Percentiles rank a stretch among this genome's conserved stretches.
Evolutionary conservation across 2,797 vertebrate genomes (phyloP).

Genomic region (Threskiornis aethiopicus): DNA sequence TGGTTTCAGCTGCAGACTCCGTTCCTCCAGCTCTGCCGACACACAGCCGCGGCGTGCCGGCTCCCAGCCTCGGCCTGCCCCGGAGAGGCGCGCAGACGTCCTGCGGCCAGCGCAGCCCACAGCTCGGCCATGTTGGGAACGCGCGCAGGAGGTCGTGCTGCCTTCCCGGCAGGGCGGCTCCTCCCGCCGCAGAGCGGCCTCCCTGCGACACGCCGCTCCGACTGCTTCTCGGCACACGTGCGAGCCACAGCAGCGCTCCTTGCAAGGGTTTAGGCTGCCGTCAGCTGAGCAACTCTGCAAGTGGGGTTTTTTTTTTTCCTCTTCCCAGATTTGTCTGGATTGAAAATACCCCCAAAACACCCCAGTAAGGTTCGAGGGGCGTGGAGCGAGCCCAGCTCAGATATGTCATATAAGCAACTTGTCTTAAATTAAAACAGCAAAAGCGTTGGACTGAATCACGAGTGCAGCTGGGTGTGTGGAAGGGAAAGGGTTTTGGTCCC

Average conservation of each 20-base stretch:
- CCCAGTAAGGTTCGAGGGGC: neutral
- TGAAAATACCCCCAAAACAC: neutral
- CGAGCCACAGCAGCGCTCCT: rapidly evolving
- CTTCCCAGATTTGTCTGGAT: neutral
- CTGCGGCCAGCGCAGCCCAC: neutral
- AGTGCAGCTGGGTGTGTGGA: neutral
- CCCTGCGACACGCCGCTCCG: rapidly evolving
- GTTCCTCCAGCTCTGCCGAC: neutral
- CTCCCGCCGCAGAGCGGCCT: neutral
- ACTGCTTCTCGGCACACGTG: neutral
- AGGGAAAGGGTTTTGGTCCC: neutral
- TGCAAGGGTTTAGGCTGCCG: neutral
- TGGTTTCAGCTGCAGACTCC: neutral
- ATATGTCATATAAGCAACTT: neutral
- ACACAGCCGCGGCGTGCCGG: neutral
- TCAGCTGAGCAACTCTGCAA: neutral
- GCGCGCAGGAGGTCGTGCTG: neutral
- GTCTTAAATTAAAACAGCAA: neutral
- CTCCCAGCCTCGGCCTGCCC: neutral
- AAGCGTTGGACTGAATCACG: neutral
- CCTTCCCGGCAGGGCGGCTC: neutral
- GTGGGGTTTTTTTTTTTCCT: neutral
- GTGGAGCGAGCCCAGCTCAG: neutral
- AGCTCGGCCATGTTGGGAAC: neutral
- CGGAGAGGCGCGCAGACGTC: neutral